Conservation (phyloP, 1,140 invertebrate genomes). For the Drosophila ananassae region DNA sequence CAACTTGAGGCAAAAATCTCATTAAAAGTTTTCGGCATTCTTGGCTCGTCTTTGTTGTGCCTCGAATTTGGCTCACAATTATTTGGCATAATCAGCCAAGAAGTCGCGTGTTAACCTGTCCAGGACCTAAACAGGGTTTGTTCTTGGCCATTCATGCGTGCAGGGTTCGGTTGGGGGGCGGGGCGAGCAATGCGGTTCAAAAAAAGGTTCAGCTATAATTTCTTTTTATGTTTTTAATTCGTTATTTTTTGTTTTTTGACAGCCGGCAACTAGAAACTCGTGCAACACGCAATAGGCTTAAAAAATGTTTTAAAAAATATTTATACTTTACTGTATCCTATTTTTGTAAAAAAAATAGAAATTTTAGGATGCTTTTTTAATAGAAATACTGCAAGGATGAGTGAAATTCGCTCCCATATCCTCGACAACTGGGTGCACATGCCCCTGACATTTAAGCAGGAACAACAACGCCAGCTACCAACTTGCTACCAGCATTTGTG, state of each 20-base stretch:
- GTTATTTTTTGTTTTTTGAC: slow-evolving; percentile 25
- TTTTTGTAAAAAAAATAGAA: neutral
- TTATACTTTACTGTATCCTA: neutral
- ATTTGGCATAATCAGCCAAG: slow-evolving; percentile 58
- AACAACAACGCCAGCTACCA: slow-evolving; percentile 26
- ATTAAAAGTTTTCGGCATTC: slow-evolving; percentile 75
- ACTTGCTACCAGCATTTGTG: slow-evolving; percentile 33
- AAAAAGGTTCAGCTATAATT: slow-evolving; percentile 53
- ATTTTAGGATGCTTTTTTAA: neutral
- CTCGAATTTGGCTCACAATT: slow-evolving; percentile 62
- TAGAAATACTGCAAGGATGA: slow-evolving; percentile 2
- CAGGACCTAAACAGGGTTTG: slow-evolving; percentile 43
- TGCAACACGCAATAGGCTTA: slow-evolving; percentile 48
- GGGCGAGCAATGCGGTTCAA: slow-evolving; percentile 4
- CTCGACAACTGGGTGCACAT: slow-evolving; percentile 60
- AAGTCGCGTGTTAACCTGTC: slow-evolving; percentile 48
- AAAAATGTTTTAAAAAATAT: neutral
- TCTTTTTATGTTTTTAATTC: slow-evolving; percentile 48
- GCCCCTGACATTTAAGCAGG: slow-evolving; percentile 76
- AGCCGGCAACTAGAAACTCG: slow-evolving; percentile 44
- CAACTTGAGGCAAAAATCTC: slow-evolving; percentile 66
- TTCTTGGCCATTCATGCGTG: slow-evolving; percentile 44
- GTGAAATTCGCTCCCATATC: slow-evolving; percentile 26
- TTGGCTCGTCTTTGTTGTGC: slow-evolving; percentile 52
- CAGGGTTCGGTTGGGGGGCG: slow-evolving; percentile 11